Evolutionary conservation across 1,140 invertebrate species (phyloP).

Genomic region (Sycophila sp.): DNA sequence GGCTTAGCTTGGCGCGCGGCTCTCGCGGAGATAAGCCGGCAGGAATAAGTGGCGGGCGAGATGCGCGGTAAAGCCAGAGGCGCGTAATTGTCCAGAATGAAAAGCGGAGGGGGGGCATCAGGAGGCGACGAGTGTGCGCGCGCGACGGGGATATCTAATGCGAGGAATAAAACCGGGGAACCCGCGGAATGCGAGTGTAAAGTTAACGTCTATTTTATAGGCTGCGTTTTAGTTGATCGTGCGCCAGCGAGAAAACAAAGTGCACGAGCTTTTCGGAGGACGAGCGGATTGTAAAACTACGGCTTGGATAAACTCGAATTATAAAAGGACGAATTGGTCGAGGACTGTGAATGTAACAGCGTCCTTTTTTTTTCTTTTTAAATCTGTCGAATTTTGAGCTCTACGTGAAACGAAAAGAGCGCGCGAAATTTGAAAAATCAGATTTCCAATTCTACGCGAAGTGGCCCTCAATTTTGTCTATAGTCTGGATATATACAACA

Average conservation of each 20-base stretch:
- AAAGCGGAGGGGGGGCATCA: too few relatives aligned
- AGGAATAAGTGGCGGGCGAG: constrained; percentile 9
- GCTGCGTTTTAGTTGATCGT: neutral
- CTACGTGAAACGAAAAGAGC: too few relatives aligned
- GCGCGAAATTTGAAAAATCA: too few relatives aligned
- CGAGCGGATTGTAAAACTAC: too few relatives aligned
- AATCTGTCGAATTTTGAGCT: too few relatives aligned
- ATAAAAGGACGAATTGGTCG: neutral
- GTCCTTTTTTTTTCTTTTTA: too few relatives aligned
- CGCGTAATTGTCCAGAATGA: constrained; percentile 12
- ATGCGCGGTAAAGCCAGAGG: neutral
- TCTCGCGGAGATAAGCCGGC: neutral
- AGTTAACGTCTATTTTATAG: constrained; percentile 5
- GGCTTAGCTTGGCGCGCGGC: neutral
- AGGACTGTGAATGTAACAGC: too few relatives aligned
- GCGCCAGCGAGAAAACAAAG: constrained; percentile 11
- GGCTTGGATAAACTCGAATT: neutral
- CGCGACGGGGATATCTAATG: neutral
- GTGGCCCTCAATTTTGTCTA: too few relatives aligned
- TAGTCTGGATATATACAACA: too few relatives aligned
- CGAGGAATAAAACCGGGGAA: neutral
- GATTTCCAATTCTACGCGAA: too few relatives aligned
- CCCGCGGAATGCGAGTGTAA: neutral
- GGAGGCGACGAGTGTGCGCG: too few relatives aligned
- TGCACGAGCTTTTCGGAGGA: constrained; percentile 2